Conservation (phyloP, 2,797 vertebrate genomes). For the Diceros bicornis region DNA sequence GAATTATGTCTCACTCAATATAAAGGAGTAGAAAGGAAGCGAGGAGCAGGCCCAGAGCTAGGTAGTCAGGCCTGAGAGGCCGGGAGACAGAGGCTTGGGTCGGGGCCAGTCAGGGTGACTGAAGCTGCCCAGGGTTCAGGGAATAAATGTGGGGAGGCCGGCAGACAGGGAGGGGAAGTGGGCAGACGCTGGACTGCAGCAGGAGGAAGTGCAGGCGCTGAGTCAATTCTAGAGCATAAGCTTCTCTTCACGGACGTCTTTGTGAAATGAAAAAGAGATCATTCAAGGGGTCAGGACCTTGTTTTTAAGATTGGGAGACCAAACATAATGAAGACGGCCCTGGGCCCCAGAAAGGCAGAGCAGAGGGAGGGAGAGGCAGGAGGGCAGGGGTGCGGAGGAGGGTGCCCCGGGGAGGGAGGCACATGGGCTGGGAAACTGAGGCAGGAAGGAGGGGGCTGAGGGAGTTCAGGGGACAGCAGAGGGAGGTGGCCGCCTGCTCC, state of each 20-base stretch:
- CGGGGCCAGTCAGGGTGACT: not conserved
- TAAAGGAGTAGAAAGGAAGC: not conserved
- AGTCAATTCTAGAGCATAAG: not conserved
- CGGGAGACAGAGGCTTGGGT: fast-evolving
- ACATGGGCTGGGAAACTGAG: not conserved
- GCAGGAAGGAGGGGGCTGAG: not conserved
- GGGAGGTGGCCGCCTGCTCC: not conserved
- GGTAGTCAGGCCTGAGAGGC: not conserved
- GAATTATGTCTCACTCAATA: not conserved
- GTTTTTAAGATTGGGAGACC: not conserved
- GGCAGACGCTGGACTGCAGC: not conserved
- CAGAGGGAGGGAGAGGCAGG: not conserved
- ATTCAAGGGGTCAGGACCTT: not conserved
- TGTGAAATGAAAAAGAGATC: not conserved
- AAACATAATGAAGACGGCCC: not conserved
- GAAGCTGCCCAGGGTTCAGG: fast-evolving
- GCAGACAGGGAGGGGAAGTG: not conserved
- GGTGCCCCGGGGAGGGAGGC: not conserved
- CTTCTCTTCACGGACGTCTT: not conserved
- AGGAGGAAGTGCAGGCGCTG: not conserved
- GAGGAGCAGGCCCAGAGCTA: no score
- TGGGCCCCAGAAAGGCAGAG: not conserved
- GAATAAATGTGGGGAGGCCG: not conserved
- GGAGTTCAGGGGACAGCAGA: fast-evolving
- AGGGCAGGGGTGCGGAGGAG: not conserved